phyloP scores from a whole-genome alignment of 2,113 vertebrate genomes.

The Athene cunicularia region DNA sequence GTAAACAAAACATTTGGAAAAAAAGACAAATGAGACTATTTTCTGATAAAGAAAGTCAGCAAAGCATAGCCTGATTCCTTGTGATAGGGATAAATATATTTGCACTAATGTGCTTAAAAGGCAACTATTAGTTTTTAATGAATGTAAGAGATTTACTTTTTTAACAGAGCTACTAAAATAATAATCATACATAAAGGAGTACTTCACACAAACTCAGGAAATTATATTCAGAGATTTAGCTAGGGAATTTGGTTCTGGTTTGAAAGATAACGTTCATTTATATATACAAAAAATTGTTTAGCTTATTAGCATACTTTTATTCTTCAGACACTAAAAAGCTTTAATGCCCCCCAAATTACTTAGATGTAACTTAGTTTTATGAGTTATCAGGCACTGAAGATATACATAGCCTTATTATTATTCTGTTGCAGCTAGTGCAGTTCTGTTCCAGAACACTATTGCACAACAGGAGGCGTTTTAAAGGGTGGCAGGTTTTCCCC shows the following conservation, averaged over 20 bases:
- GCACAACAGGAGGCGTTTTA: constrained; percentile 38
- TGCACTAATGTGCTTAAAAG: constrained; percentile 53
- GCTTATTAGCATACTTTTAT: constrained; percentile 72
- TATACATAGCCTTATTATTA: constrained; percentile 66
- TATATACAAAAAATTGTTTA: constrained; percentile 52
- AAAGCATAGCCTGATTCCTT: constrained; percentile 30
- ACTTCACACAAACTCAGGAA: constrained; percentile 59
- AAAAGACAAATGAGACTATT: neutral
- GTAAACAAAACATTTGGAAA: constrained; percentile 22
- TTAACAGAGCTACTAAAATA: constrained; percentile 63
- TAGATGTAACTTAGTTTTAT: constrained; percentile 61
- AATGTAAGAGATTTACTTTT: constrained; percentile 60
- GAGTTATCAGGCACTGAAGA: constrained; percentile 57
- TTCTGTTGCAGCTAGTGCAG: neutral
- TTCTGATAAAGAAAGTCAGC: constrained; percentile 22
- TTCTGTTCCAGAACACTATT: constrained; percentile 14
- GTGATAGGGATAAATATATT: constrained; percentile 37
- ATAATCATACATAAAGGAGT: constrained; percentile 54
- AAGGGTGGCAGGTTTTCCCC: neutral
- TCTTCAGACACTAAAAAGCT: constrained; percentile 64
- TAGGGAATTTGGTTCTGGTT: constrained; percentile 74
- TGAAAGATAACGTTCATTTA: constrained; percentile 76
- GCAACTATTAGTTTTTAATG: constrained; percentile 66
- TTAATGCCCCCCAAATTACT: constrained; percentile 64
- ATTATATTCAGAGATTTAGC: constrained; percentile 69